Evolutionary conservation across 2,113 vertebrate species (phyloP).

Genomic region (Zapornia atra): DNA sequence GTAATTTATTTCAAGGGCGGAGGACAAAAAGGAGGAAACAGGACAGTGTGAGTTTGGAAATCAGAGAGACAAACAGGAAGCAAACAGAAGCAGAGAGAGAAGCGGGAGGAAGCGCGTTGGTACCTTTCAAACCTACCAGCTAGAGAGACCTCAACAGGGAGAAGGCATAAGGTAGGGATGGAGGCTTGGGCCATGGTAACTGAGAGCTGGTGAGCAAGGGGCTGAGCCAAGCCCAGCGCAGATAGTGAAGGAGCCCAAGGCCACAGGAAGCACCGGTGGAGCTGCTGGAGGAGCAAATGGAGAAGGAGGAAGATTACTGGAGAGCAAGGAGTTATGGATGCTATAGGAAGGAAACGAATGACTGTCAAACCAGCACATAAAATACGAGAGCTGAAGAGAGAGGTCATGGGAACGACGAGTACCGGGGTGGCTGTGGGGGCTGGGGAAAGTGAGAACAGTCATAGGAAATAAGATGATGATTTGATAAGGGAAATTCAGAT

Average conservation of each 20-base stretch:
- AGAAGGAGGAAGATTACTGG: background rate
- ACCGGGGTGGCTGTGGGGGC: background rate
- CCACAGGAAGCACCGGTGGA: background rate
- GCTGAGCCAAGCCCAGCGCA: background rate
- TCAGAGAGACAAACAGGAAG: background rate
- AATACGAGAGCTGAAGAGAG: background rate
- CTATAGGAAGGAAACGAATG: background rate
- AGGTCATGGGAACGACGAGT: background rate
- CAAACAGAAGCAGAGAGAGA: background rate
- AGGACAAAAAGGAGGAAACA: background rate
- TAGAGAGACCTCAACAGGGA: background rate
- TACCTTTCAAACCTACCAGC: background rate
- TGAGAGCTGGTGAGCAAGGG: background rate
- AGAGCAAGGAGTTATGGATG: background rate
- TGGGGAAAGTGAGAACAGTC: background rate
- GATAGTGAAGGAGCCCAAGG: background rate
- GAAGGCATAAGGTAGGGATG: background rate
- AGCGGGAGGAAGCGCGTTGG: background rate
- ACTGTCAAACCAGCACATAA: background rate
- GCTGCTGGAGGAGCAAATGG: background rate
- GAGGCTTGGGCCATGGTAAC: background rate
- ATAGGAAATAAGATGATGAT: background rate
- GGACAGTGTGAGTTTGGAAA: background rate
- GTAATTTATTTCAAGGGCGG: background rate
- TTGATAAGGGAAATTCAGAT: constrained; percentile 37